Evolutionary conservation across 2,113 vertebrate species (phyloP), one percentile per base, ranked within the genome.

Genomic region (Hydrochoerus hydrochaeris): DNA sequence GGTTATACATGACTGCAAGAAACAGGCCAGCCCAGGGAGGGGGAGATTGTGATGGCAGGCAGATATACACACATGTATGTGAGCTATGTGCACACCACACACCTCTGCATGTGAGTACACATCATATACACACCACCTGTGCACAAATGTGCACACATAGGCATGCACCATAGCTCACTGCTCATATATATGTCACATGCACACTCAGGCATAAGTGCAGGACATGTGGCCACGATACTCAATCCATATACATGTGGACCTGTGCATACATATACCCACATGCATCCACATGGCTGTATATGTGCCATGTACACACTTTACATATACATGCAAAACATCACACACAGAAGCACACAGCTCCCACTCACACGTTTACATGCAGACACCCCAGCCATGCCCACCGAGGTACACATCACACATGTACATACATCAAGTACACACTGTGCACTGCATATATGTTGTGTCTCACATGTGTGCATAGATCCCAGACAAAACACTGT

Each of bases 301-400:
- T n/a, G 17, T 5, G 20, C 60, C 1, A 46, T 13, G 2, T 13
- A 1, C 6, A 32, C 3, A 54, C 1, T 32, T 32, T 3, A 58
- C 28, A 26, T 17, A 26, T 16, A 1, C 20, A 10, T 44, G 57
- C 17, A 10, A 13, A 57, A 0, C 22, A 49, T 62, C 60, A 41
- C 12, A n/a, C 10, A 20, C 17, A 26, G 11, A 49, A 73, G 30
- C 20, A 20, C 2, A 26, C 28, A 57, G 54, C 54, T 57, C 54
- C 19, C 54, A 57, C 4, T 52, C 52, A 46, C n/a, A 38, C 77
- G 38, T 19, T 73, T 38, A 60, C 11, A 88, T 16, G 19, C 24
- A 89, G 44, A 44, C 28, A 28, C 35, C 67, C 30, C 44, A 90
- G 58, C 26, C 16, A 13, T 38, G 32, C 17, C 57, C 28, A 57